These are phyloP conservation scores for Catocala fraxini DNA, from an alignment of 2,888 invertebrate genomes.

Conservation along the genomic window DNA sequence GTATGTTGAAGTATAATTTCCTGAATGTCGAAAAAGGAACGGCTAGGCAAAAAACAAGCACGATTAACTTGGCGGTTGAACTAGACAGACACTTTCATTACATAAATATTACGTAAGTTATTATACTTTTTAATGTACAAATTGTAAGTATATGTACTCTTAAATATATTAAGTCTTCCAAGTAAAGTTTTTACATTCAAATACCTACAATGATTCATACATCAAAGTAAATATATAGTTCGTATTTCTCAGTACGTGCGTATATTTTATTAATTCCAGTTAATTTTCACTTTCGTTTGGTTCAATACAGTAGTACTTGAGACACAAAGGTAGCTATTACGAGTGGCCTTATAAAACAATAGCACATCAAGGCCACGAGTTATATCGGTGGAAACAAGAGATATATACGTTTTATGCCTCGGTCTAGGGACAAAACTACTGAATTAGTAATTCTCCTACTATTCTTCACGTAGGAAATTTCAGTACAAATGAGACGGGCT, in stretches of 20 bases:
- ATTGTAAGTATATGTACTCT: no score
- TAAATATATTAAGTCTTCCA: background rate
- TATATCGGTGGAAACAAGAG: conserved; percentile 13
- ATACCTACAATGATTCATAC: background rate
- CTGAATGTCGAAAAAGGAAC: conserved; percentile 2
- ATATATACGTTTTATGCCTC: conserved; percentile 34
- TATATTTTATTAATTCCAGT: conserved; percentile 36
- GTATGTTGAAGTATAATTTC: conserved; percentile 13
- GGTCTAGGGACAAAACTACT: conserved; percentile 46
- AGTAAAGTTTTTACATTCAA: background rate
- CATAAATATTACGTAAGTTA: no score
- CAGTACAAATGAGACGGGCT: conserved; percentile 41
- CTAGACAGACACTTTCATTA: no score
- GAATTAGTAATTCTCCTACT: conserved; percentile 52
- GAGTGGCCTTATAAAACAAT: conserved; percentile 30
- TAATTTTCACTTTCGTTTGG: conserved; percentile 34
- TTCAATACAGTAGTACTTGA: conserved; percentile 20
- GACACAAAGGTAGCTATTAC: conserved; percentile 26
- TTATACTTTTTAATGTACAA: no score
- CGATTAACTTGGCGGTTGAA: no score
- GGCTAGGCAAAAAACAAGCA: no score
- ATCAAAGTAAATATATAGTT: conserved; percentile 4
- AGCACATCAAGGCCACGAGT: conserved; percentile 28
- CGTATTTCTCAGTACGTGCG: conserved; percentile 9
- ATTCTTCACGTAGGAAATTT: conserved; percentile 50